A percentile compares a stretch with the other conserved stretches of the same genome.
These are phyloP conservation scores for Sebastes diaconus DNA, from an alignment of 2,797 vertebrate genomes.

Conservation along the genomic window DNA sequence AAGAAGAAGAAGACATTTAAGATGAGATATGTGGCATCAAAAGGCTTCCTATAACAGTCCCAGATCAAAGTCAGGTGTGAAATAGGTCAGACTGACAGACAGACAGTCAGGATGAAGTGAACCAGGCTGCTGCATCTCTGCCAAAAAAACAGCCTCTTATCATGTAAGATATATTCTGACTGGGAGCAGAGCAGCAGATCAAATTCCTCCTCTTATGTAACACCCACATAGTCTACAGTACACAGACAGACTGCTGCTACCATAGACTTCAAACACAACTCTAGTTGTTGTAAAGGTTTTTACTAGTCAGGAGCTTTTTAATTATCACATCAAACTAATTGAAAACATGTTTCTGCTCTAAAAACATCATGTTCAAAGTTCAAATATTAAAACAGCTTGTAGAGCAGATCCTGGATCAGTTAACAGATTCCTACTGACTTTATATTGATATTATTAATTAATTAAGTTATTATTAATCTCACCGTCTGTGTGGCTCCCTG, in stretches of 20 bases:
- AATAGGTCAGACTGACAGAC: not conserved
- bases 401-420: not conserved
- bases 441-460: not conserved
- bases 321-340: not conserved
- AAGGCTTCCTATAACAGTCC: not conserved
- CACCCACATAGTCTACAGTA: not conserved
- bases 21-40: not conserved
- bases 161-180: not conserved
- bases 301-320: not conserved
- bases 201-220: slow-evolving; percentile 38
- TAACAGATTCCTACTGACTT: not conserved
- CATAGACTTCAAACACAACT: not conserved
- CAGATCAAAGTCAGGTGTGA: not conserved
- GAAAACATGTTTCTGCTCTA: not conserved
- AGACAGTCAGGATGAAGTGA: not conserved
- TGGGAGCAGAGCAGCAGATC: slow-evolving; percentile 12
- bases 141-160: not conserved
- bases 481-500: slow-evolving; percentile 14
- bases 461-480: not conserved
- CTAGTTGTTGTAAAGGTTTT: slow-evolving; percentile 16
- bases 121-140: not conserved
- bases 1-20: not conserved
- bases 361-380: not conserved
- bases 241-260: not conserved
- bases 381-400: too few relatives aligned